Evolutionary conservation across 2,113 vertebrate species (phyloP), one percentile per base, ranked within the genome.

Genomic region (Cavia porcellus): DNA sequence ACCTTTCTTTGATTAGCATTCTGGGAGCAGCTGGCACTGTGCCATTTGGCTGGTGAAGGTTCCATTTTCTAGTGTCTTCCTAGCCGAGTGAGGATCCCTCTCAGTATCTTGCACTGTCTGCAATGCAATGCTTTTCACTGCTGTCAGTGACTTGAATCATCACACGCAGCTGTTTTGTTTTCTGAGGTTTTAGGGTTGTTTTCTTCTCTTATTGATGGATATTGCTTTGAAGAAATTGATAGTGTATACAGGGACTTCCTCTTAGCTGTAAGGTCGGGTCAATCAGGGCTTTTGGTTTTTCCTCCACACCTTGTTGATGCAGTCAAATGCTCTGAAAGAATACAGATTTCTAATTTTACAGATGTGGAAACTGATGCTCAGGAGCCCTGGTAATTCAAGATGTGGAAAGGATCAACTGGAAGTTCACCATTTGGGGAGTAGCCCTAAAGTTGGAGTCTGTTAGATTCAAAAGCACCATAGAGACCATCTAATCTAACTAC

Each of bases 121-220:
- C 42, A 19, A 4, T 13, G 62, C 50, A 68, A 61, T 62, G 82
- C 86, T 84, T 57, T 62, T 83, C 38, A 22, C 38, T 64, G 61
- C 93, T 86, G 86, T 47, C 47, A 1, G 96, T 81, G 59, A 74
- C 75, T 83, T 88, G 89, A 97, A 92, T 97, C 97, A 93, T 75
- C 75, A 77, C 89, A 35, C 55, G 68, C 70, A 85, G 94, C 61
- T 61, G 75, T 93, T 95, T 90, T 45, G 66, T 95, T 97, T 85
- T 64, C 81, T 96, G 68, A 70, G 52, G 52, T 90, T 92, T 93
- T 20, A 68, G 81, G 62, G 15, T 59, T 52, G 62, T 57, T 93
- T 96, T 96, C 90, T 84, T 90, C 45, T 90, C 57, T 55, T 86
- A 25, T 83, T 1, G 75, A 77, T 70, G 61, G 61, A 72, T 80